Evolutionary conservation across 2,797 vertebrate genomes (phyloP).

Genomic region (Periparus ater): DNA sequence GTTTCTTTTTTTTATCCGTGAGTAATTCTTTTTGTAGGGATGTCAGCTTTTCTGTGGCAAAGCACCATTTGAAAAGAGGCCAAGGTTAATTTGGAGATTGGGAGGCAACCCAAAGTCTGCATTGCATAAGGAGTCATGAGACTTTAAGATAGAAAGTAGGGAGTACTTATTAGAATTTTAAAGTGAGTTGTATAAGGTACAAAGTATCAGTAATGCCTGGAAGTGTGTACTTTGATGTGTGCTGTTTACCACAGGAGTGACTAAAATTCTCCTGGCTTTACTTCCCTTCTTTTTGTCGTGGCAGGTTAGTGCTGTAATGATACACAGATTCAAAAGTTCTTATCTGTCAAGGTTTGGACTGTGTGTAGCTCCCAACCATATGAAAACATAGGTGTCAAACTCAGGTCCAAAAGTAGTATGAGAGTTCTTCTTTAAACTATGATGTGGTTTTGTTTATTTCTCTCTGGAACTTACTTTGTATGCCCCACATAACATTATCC

Average conservation of each 20-base stretch:
- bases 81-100: background rate
- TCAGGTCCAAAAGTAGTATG: background rate
- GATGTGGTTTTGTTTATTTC: background rate
- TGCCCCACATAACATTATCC: background rate
- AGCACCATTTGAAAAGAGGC: background rate
- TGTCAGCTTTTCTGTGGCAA: background rate
- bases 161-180: slow-evolving; percentile 44
- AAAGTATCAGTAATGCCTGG: slow-evolving; percentile 17
- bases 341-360: background rate
- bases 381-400: background rate
- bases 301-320: background rate
- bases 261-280: slow-evolving; percentile 16
- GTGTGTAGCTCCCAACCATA: background rate
- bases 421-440: background rate
- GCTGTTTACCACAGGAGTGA: background rate
- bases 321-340: background rate
- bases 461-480: background rate
- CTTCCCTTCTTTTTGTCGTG: background rate
- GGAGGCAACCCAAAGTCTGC: background rate
- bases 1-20: background rate
- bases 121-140: slow-evolving; percentile 57
- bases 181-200: slow-evolving; percentile 25
- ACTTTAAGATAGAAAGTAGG: slow-evolving; percentile 6
- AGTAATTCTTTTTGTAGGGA: background rate
- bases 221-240: slow-evolving; percentile 44